Percentiles rank a stretch among this genome's conserved stretches.
Evolutionary conservation across 1,140 invertebrate genomes (phyloP).

Genomic region (Manduca sexta): DNA sequence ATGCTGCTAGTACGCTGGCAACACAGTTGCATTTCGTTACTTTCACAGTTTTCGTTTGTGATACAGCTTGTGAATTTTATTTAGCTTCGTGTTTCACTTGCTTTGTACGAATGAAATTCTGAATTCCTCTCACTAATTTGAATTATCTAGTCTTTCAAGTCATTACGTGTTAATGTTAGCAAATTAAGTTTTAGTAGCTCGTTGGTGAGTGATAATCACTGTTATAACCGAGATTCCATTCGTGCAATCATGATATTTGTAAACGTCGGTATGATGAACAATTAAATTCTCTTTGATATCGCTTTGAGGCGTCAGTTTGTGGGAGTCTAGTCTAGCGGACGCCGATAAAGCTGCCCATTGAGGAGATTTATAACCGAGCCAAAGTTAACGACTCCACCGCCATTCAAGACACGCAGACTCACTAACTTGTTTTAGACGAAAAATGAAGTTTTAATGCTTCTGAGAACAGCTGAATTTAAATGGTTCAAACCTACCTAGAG

Average conservation of each 20-base stretch:
- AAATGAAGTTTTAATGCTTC: constrained; percentile 50
- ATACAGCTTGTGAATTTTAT: too few relatives aligned
- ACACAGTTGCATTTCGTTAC: constrained; percentile 18
- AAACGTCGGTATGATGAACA: constrained; percentile 29
- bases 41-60: constrained; percentile 19
- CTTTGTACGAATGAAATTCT: too few relatives aligned
- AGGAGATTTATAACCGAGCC: constrained; percentile 53
- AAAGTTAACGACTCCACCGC: constrained; percentile 50
- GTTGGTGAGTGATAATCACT: too few relatives aligned
- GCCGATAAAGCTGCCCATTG: constrained; percentile 48
- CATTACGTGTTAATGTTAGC: too few relatives aligned
- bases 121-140: too few relatives aligned
- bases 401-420: constrained; percentile 52
- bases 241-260: constrained; percentile 14
- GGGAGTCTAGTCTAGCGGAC: constrained; percentile 31
- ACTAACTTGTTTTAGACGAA: constrained; percentile 47
- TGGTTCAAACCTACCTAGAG: constrained; percentile 23
- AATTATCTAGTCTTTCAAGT: too few relatives aligned
- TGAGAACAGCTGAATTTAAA: constrained; percentile 41
- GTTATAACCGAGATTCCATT: constrained; percentile 1
- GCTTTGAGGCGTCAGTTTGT: constrained; percentile 40
- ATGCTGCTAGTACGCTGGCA: constrained; percentile 20
- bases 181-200: too few relatives aligned
- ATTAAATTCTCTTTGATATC: constrained; percentile 48
- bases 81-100: too few relatives aligned